Percentiles rank a stretch among this genome's conserved stretches.
Conservation (phyloP, 1,140 invertebrate species). For the Maniola jurtina region DNA sequence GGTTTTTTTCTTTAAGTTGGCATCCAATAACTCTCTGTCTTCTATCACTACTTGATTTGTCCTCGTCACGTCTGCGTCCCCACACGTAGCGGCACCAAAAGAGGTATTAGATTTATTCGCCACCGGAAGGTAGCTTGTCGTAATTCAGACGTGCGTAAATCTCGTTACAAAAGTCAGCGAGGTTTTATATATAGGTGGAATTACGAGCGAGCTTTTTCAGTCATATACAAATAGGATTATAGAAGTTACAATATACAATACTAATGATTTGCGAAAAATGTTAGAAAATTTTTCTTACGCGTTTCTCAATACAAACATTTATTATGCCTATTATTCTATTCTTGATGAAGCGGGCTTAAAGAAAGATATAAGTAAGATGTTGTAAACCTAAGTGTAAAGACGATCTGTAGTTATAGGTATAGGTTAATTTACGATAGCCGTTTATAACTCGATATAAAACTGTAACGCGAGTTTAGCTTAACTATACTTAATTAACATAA, state of each 20-base stretch:
- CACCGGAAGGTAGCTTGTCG: slow-evolving; percentile 17
- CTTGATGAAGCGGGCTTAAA: too few species aligned
- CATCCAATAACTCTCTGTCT: not conserved
- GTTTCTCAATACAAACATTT: too few species aligned
- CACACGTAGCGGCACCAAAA: slow-evolving; percentile 9
- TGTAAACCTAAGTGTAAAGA: too few species aligned
- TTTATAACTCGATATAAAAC: not conserved
- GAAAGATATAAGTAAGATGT: too few species aligned
- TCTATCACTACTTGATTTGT: slow-evolving; percentile 17
- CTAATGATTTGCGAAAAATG: too few species aligned
- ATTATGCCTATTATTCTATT: too few species aligned
- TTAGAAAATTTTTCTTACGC: too few species aligned
- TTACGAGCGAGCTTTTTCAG: not conserved
- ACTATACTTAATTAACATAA: not conserved
- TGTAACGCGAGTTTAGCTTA: not conserved
- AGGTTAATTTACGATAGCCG: too few species aligned
- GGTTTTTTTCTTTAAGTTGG: too few species aligned
- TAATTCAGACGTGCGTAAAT: slow-evolving; percentile 12
- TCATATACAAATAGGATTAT: not conserved
- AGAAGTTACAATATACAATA: too few species aligned
- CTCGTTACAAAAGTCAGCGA: not conserved
- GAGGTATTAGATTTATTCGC: slow-evolving; percentile 22
- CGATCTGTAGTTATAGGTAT: too few species aligned
- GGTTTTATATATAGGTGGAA: not conserved
- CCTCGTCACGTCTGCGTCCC: slow-evolving; percentile 16